Base-by-base conservation (phyloP, 2,888 invertebrate genomes). In the Ophioninae sp. region DNA sequence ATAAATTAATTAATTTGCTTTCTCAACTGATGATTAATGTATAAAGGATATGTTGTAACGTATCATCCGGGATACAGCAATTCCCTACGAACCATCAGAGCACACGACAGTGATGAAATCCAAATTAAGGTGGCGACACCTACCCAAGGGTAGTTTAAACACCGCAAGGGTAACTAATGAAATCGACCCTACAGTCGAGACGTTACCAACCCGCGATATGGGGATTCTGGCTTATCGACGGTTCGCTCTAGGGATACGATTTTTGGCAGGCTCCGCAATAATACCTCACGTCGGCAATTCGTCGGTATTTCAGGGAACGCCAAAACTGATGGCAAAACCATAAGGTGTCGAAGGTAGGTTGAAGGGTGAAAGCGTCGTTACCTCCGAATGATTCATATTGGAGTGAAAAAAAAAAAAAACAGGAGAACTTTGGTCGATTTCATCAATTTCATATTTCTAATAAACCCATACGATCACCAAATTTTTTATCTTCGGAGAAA, bases 71-170 rank as follows among this genome's bases (percentile, higher is more conserved):
- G 10, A 21, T 62, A 13, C 13, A 3, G 6, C 30, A 62, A 23
- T 62, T 62, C 5, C 23, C 62, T 13, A 8, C 13, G 23, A 30
- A 62, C 30, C 62, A 10, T 62, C 23, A 13, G 23, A 62, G 8
- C 7, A 30, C 10, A 13, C 37, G 17, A 13, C 17, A 17, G 5
- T 17, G 17, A 21, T 17, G n/a, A 7, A 61, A 17, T 13, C 59
- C 13, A 6, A 72, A 61, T 41, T 13, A 41, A 41, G 7, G 39
- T 30, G 21, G 75, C 79, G 87, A 85, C 87, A 86, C 80, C 89
- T 88, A 37, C 20, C 57, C 50, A 74, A 75, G 87, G 87, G 86
- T 84, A 21, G 86, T 56, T 82, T 7, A 76, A 70, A 67, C 30
- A 30, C 21, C 21, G 23, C 62, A 17, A 70, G 81, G 73, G 59